Percentiles rank a stretch among this genome's conserved stretches.
Conservation (phyloP, 1,140 invertebrate species). For the Cryptotermes secundus region DNA sequence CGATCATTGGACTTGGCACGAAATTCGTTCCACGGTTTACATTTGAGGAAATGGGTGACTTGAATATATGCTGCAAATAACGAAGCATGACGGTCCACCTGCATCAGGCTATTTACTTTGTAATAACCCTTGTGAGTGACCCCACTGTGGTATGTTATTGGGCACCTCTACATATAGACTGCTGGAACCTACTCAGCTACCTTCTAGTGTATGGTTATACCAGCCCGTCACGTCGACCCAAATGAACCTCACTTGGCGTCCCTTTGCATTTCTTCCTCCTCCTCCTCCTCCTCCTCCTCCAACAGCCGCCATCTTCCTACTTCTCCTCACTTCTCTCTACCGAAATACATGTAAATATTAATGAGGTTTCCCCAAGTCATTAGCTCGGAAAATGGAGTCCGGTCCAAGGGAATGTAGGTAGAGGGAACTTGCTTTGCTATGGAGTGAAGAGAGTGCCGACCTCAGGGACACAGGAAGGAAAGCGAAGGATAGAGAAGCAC, state of each 20-base stretch:
- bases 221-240: slow-evolving; percentile 22
- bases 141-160: neutral
- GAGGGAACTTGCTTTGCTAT: neutral
- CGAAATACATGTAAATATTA: slow-evolving; percentile 36
- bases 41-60: slow-evolving; percentile 1
- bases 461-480: neutral
- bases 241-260: slow-evolving; percentile 22
- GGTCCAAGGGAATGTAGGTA: slow-evolving; percentile 25
- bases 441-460: neutral
- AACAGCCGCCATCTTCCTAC: slow-evolving; percentile 12
- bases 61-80: neutral
- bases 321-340: slow-evolving; percentile 20
- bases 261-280: neutral
- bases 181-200: neutral
- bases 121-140: neutral
- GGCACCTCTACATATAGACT: neutral
- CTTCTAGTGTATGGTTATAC: slow-evolving; percentile 6
- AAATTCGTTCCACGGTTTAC: neutral
- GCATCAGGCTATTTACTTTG: slow-evolving; percentile 11
- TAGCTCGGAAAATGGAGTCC: slow-evolving; percentile 36
- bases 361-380: slow-evolving; percentile 36
- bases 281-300: slow-evolving; percentile 21
- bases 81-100: neutral
- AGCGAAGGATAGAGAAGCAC: neutral
- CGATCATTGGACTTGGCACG: neutral